Percentiles rank a stretch among this genome's conserved stretches.
phyloP scores from a whole-genome alignment of 2,797 vertebrate genomes.

The Champsocephalus esox region DNA sequence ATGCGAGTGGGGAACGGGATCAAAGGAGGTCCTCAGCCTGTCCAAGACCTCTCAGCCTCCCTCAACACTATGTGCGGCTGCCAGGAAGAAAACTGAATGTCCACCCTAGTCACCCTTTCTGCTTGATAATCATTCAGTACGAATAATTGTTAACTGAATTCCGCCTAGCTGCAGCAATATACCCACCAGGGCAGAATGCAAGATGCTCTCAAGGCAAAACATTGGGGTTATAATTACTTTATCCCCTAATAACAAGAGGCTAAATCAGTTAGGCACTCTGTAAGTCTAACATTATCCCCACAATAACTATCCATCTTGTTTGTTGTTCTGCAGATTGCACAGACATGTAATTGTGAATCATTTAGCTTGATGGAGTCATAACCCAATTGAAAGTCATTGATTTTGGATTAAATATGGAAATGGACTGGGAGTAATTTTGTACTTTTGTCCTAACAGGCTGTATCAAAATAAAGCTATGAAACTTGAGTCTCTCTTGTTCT shows the following conservation, averaged over 20 bases:
- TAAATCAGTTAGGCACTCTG: constrained; percentile 71
- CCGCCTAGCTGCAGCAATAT: constrained; percentile 28
- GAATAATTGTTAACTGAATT: constrained; percentile 57
- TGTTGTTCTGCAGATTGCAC: constrained; percentile 55
- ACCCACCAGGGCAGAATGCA: not conserved
- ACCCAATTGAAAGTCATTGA: constrained; percentile 76
- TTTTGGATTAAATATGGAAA: constrained; percentile 76
- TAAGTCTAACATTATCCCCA: constrained; percentile 59
- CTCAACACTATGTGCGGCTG: constrained; percentile 33
- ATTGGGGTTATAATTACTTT: constrained; percentile 68
- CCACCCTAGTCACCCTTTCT: constrained; percentile 13
- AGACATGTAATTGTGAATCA: constrained; percentile 68
- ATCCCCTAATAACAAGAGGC: constrained; percentile 68
- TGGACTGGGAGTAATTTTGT: constrained; percentile 16
- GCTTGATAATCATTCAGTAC: constrained; percentile 33
- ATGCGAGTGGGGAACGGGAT: constrained; percentile 42
- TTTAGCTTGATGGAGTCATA: constrained; percentile 70
- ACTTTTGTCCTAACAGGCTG: constrained; percentile 35
- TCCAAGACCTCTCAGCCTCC: constrained; percentile 35
- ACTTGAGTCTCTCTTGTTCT: constrained; percentile 25
- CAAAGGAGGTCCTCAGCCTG: constrained; percentile 52
- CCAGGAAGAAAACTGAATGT: constrained; percentile 24
- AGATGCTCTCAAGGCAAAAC: constrained; percentile 50
- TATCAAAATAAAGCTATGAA: constrained; percentile 59
- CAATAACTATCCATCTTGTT: constrained; percentile 72